Conservation (phyloP, 2,113 vertebrate genomes). For the Saguinus imperator region DNA sequence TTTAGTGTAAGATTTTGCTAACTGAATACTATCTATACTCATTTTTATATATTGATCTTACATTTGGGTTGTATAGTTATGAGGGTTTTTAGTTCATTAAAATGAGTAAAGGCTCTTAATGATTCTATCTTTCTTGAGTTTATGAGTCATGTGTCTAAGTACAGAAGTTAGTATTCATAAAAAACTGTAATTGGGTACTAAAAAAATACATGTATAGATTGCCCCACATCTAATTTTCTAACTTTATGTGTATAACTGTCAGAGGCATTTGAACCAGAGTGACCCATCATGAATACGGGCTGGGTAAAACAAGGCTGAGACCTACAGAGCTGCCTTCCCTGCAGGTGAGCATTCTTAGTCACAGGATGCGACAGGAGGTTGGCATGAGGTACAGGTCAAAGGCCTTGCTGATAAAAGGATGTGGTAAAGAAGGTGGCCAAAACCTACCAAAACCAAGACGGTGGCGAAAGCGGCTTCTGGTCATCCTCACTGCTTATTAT, state of each 20-base stretch:
- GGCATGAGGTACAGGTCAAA: no score
- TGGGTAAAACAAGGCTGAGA: no score
- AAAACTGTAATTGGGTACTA: neutral
- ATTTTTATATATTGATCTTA: neutral
- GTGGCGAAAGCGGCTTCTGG: no score
- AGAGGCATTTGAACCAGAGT: no score
- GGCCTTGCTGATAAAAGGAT: no score
- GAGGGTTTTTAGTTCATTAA: neutral
- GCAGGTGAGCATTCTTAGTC: no score
- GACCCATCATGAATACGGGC: no score
- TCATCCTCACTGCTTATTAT: no score
- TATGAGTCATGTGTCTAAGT: neutral
- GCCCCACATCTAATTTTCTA: neutral
- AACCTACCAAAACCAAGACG: no score
- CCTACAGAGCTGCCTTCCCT: no score
- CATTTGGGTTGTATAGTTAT: neutral
- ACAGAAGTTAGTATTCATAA: neutral
- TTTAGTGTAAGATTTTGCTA: neutral
- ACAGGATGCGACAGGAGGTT: no score
- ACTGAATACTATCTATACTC: neutral
- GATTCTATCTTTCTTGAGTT: neutral
- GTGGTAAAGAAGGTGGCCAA: no score
- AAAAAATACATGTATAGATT: neutral
- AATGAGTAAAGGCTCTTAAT: neutral
- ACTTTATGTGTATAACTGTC: neutral